phyloP scores from a whole-genome alignment of 2,797 vertebrate species.

The Arnoldichthys spilopterus region DNA sequence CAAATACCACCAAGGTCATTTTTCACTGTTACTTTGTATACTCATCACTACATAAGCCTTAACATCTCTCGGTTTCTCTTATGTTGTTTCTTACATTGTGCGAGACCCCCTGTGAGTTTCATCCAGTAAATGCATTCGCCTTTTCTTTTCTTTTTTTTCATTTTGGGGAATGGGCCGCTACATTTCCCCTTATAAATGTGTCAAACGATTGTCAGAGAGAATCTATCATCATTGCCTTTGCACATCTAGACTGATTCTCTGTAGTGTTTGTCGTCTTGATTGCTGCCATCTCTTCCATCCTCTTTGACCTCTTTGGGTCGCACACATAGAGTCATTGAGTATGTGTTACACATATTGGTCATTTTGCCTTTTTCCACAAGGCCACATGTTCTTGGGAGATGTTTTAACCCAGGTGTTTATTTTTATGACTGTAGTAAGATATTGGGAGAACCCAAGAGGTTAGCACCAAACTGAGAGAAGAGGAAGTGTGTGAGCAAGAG shows the following conservation, averaged over 20 bases:
- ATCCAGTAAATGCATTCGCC: conserved; percentile 46
- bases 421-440: conserved; percentile 31
- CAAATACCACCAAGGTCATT: neutral
- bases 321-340: conserved; percentile 65
- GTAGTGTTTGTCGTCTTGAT: conserved; percentile 32
- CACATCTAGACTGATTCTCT: conserved; percentile 68
- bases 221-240: conserved; percentile 72
- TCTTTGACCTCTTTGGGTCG: conserved; percentile 59
- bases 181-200: conserved; percentile 49
- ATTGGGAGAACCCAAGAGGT: conserved; percentile 36
- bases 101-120: conserved; percentile 36
- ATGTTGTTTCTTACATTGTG: conserved; percentile 26
- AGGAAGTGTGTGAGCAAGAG: conserved; percentile 31
- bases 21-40: conserved; percentile 17
- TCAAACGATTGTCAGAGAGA: conserved; percentile 64
- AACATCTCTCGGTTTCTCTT: conserved; percentile 34
- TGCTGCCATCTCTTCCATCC: conserved; percentile 38
- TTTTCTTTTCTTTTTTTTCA: conserved; percentile 47
- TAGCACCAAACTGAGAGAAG: conserved; percentile 55
- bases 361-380: conserved; percentile 72
- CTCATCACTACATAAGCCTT: too few relatives aligned
- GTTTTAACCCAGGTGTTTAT: conserved; percentile 60
- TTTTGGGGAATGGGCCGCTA: conserved; percentile 38
- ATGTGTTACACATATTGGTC: conserved; percentile 70
- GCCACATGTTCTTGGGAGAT: conserved; percentile 68